These are phyloP conservation scores for Himalopsyche anomala DNA, from an alignment of 2,888 invertebrate species.

Conservation along the genomic window DNA sequence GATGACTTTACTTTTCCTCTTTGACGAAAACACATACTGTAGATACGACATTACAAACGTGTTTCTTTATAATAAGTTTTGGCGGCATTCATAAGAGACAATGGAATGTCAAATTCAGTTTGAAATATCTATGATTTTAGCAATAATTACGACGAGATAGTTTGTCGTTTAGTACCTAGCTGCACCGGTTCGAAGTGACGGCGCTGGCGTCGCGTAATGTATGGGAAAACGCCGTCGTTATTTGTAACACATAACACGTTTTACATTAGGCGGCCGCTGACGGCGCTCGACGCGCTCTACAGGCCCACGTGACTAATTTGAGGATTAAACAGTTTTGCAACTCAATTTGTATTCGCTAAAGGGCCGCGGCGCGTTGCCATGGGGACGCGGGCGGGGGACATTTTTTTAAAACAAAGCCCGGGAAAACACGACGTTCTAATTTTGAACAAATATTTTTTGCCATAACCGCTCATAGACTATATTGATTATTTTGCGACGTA, in stretches of 20 bases:
- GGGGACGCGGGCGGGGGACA: slow-evolving; percentile 53
- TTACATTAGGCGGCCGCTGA: slow-evolving; percentile 63
- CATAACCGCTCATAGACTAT: not conserved
- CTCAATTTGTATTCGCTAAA: slow-evolving; percentile 71
- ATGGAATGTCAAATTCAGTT: no score
- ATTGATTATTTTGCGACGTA: not conserved
- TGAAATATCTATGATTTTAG: not conserved
- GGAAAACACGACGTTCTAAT: slow-evolving; percentile 44
- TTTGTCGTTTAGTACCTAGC: not conserved
- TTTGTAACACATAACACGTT: slow-evolving; percentile 66
- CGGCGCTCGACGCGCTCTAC: slow-evolving; percentile 64
- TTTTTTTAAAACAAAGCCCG: slow-evolving; percentile 58
- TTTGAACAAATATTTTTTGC: slow-evolving; percentile 8
- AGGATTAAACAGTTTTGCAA: slow-evolving; percentile 77
- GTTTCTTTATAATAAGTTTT: no score
- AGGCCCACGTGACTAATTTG: slow-evolving; percentile 73
- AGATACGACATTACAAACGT: no score
- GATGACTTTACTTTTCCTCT: no score
- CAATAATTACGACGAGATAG: not conserved
- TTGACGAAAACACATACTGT: no score
- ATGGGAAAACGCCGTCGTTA: slow-evolving; percentile 59
- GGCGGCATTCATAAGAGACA: no score
- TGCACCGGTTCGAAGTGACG: not conserved
- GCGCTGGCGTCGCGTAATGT: slow-evolving; percentile 54
- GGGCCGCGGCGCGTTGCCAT: slow-evolving; percentile 59